phyloP scores from a whole-genome alignment of 1,140 invertebrate species.

The Philopotamus ludificatus region DNA sequence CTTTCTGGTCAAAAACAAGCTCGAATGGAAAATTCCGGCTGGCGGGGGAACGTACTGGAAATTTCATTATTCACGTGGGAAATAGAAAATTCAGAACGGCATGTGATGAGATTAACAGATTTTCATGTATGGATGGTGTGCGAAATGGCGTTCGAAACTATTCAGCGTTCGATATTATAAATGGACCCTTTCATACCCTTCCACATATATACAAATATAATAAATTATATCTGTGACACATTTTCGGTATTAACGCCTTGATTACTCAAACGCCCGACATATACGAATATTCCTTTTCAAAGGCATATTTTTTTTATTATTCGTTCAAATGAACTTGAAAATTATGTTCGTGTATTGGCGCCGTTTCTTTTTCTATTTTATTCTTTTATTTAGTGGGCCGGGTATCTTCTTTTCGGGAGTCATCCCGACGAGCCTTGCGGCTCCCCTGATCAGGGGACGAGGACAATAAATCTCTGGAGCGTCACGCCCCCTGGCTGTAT shows the following conservation, averaged over 20 bases:
- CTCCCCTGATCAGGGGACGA: slow-evolving; percentile 1
- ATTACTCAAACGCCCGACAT: no score
- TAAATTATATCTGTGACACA: no score
- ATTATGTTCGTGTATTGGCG: neutral
- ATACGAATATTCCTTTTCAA: no score
- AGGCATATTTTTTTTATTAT: no score
- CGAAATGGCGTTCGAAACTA: slow-evolving; percentile 20
- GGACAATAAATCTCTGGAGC: slow-evolving; percentile 18
- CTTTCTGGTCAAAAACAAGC: slow-evolving; percentile 12
- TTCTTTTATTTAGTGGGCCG: neutral
- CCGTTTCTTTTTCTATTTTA: neutral
- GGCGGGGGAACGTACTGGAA: neutral
- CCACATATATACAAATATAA: no score
- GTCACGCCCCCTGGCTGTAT: slow-evolving; percentile 21
- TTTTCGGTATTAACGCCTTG: no score
- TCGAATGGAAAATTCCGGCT: slow-evolving; percentile 3
- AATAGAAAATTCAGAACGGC: slow-evolving; percentile 31
- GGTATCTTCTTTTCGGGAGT: slow-evolving; percentile 3
- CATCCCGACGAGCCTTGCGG: neutral
- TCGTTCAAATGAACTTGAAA: neutral
- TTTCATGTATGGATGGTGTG: slow-evolving; percentile 21
- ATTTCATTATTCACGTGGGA: slow-evolving; percentile 31
- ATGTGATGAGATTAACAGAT: slow-evolving; percentile 31
- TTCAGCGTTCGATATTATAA: no score
- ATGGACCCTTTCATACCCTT: no score